Percentiles rank a stretch among this genome's conserved stretches.
Evolutionary conservation across 30 jellyfish, hydroid and myxozoan genomes (phyloP).

Genomic region (Chrysaora quinquecirrha): DNA sequence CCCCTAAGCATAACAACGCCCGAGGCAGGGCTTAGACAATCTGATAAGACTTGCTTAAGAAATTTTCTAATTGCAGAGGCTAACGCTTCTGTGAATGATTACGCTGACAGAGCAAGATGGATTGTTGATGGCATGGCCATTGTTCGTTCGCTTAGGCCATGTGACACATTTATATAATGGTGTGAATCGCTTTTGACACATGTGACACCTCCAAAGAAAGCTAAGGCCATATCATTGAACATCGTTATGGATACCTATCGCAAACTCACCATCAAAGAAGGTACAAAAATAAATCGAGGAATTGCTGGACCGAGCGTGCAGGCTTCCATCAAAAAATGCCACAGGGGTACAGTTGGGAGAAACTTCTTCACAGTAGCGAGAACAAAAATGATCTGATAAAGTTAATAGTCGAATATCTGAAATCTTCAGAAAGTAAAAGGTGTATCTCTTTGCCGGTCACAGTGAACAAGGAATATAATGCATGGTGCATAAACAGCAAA

Average conservation of each 20-base stretch:
- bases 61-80: neutral
- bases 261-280: neutral
- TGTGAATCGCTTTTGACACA: neutral
- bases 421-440: neutral
- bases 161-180: neutral
- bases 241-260: neutral
- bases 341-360: neutral
- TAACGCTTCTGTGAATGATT: neutral
- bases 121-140: constrained; percentile 3
- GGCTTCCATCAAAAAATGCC: neutral
- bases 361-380: neutral
- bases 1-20: constrained; percentile 23
- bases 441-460: neutral
- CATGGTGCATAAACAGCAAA: neutral
- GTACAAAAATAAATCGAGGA: neutral
- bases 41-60: neutral
- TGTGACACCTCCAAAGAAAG: neutral
- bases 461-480: neutral
- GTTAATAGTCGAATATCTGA: neutral
- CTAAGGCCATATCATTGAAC: neutral
- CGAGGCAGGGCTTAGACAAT: neutral
- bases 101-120: constrained; percentile 4
- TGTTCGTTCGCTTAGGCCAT: neutral
- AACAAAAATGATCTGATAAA: constrained; percentile 13
- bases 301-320: neutral